A percentile compares a stretch with the other conserved stretches of the same genome.
Evolutionary conservation across 2,888 invertebrate species (phyloP).

Genomic region (Drosophila kuntzei): DNA sequence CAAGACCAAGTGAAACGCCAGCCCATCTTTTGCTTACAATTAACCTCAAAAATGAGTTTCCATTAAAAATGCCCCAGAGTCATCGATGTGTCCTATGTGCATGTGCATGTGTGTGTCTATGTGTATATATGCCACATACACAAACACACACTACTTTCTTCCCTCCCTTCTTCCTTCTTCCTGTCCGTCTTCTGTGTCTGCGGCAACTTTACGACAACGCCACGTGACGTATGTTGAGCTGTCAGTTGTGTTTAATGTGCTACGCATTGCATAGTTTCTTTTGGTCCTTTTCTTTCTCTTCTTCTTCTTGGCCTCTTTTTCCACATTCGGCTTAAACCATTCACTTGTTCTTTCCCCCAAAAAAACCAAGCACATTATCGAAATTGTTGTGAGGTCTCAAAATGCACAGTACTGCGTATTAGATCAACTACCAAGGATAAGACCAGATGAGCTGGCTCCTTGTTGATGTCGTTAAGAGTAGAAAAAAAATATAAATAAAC

Average conservation of each 20-base stretch:
- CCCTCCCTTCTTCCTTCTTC: slow-evolving; percentile 15
- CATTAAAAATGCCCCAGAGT: slow-evolving; percentile 77
- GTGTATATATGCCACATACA: slow-evolving; percentile 23
- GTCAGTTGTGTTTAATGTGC: slow-evolving; percentile 80
- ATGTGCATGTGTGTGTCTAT: slow-evolving; percentile 19
- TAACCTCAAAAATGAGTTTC: slow-evolving; percentile 79
- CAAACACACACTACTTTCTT: slow-evolving; percentile 32
- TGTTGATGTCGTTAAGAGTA: slow-evolving; percentile 13
- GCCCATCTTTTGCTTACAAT: slow-evolving; percentile 74
- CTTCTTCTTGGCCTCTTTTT: slow-evolving; percentile 18
- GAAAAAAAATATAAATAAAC: slow-evolving; percentile 12
- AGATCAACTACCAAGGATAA: slow-evolving; percentile 42
- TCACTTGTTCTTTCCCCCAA: slow-evolving; percentile 3
- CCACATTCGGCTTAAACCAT: slow-evolving; percentile 16
- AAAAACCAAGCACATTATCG: slow-evolving; percentile 35
- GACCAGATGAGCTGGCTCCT: slow-evolving; percentile 21
- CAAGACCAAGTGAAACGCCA: not conserved
- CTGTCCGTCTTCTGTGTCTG: slow-evolving; percentile 16
- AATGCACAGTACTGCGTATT: slow-evolving; percentile 20
- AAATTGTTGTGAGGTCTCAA: slow-evolving; percentile 37
- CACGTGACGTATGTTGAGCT: slow-evolving; percentile 78
- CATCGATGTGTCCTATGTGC: slow-evolving; percentile 63
- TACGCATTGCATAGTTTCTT: slow-evolving; percentile 48
- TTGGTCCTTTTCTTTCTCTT: slow-evolving; percentile 11
- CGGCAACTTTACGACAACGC: slow-evolving; percentile 75